A percentile compares a stretch with the other conserved stretches of the same genome.
phyloP scores from a whole-genome alignment of 2,888 invertebrate species.

The Pyrrhia umbra region DNA sequence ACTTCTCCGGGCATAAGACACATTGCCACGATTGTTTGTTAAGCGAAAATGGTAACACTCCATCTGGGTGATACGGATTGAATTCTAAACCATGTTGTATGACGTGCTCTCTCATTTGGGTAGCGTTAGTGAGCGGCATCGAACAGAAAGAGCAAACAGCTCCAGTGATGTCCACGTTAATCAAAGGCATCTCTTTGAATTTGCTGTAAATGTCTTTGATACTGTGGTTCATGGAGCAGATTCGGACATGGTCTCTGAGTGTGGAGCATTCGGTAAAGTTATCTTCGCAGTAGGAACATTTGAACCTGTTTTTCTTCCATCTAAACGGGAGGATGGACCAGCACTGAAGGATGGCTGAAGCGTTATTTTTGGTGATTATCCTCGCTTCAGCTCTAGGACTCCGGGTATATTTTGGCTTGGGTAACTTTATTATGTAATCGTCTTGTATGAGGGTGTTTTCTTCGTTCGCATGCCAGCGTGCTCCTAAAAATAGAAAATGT shows the following conservation, averaged over 20 bases:
- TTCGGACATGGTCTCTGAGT: slow-evolving; percentile 77
- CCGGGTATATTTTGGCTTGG: slow-evolving; percentile 76
- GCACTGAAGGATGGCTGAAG: slow-evolving; percentile 78
- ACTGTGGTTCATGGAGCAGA: slow-evolving; percentile 74
- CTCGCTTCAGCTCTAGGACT: slow-evolving; percentile 82
- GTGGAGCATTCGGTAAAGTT: slow-evolving; percentile 78
- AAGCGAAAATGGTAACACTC: slow-evolving; percentile 80
- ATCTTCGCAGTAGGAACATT: slow-evolving; percentile 84
- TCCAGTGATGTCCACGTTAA: slow-evolving; percentile 82
- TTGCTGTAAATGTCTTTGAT: slow-evolving; percentile 84
- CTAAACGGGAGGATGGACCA: slow-evolving; percentile 84
- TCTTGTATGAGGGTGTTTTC: slow-evolving; percentile 67
- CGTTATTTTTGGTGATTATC: slow-evolving; percentile 83
- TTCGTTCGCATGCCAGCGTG: slow-evolving; percentile 69
- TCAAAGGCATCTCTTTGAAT: slow-evolving; percentile 84
- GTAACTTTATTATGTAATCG: slow-evolving; percentile 51
- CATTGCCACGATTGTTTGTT: slow-evolving; percentile 84
- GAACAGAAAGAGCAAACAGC: slow-evolving; percentile 78
- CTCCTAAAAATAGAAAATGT: slow-evolving; percentile 88
- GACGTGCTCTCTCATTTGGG: slow-evolving; percentile 79
- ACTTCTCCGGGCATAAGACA: slow-evolving; percentile 77
- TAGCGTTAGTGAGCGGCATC: slow-evolving; percentile 68
- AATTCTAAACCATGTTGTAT: slow-evolving; percentile 77
- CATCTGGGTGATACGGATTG: slow-evolving; percentile 79
- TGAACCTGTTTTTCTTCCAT: slow-evolving; percentile 84